Percentiles rank a stretch among this genome's conserved stretches.
phyloP scores from a whole-genome alignment of 2,888 invertebrate species.

The Polyommatus icarus region DNA sequence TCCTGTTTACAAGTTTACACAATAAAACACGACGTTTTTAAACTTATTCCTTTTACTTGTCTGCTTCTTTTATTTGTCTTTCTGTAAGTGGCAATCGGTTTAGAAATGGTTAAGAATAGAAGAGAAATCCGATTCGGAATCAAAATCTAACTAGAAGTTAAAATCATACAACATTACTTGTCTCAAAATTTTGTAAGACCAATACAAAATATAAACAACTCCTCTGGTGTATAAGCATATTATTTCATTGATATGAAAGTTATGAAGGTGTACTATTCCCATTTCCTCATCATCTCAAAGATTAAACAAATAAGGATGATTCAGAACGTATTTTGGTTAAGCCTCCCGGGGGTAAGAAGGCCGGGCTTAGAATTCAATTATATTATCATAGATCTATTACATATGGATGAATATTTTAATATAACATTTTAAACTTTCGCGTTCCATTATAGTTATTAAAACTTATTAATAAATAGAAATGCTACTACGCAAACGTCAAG shows the following conservation, averaged over 20 bases:
- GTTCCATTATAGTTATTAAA: no score
- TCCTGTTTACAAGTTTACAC: slow-evolving; percentile 29
- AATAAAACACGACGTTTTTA: slow-evolving; percentile 29
- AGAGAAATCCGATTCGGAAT: no score
- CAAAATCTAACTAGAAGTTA: no score
- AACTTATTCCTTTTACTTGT: background rate
- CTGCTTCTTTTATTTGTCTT: background rate
- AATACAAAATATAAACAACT: no score
- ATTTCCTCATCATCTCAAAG: slow-evolving; percentile 9
- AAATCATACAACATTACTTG: no score
- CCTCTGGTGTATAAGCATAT: no score
- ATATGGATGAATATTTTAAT: background rate
- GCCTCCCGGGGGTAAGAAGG: background rate
- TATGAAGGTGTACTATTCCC: background rate
- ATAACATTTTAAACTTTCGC: no score
- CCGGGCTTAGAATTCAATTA: background rate
- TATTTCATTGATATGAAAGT: background rate
- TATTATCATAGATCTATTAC: background rate
- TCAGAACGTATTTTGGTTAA: slow-evolving; percentile 4
- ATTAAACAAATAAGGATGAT: slow-evolving; percentile 5
- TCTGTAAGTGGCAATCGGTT: background rate
- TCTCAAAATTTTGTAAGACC: no score
- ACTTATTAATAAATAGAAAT: no score
- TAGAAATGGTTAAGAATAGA: background rate
- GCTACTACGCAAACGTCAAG: no score